Evolutionary conservation across 1,140 invertebrate species (phyloP).

Genomic region (Latrodectus geometricus): DNA sequence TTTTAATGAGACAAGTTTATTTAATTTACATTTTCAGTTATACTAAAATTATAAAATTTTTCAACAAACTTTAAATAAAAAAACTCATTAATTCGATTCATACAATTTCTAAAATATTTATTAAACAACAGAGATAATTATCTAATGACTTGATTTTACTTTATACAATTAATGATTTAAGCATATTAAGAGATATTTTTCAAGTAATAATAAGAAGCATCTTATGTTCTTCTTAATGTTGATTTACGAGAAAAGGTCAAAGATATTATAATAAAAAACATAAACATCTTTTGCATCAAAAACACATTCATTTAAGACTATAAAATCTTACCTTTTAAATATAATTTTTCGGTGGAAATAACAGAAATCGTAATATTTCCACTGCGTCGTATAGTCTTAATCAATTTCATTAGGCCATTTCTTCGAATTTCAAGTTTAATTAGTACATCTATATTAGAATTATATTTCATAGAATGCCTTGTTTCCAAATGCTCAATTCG

Average conservation of each 20-base stretch:
- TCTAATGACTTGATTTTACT: background rate
- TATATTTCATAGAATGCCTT: slow-evolving; percentile 77
- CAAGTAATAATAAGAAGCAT: background rate
- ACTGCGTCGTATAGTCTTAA: slow-evolving; percentile 76
- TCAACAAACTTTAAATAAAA: too few relatives aligned
- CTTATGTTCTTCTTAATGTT: background rate
- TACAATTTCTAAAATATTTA: too few relatives aligned
- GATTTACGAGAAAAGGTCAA: background rate
- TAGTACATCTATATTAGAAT: slow-evolving; percentile 84
- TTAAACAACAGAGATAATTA: too few relatives aligned
- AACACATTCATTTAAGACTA: background rate
- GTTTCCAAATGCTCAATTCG: slow-evolving; percentile 89
- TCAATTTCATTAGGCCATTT: slow-evolving; percentile 81
- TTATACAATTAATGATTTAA: background rate
- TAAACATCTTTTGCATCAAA: background rate
- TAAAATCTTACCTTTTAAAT: slow-evolving; percentile 76
- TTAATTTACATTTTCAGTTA: too few relatives aligned
- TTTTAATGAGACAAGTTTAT: too few relatives aligned
- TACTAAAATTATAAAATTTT: too few relatives aligned
- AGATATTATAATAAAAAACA: background rate
- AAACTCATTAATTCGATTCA: too few relatives aligned
- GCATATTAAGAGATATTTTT: background rate
- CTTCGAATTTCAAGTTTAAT: slow-evolving; percentile 86
- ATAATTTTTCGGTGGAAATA: slow-evolving; percentile 84
- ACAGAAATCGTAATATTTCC: slow-evolving; percentile 79